These are phyloP conservation scores for Pantherophis alleghaniensis DNA, from an alignment of 2,797 vertebrate species.

Conservation along the genomic window DNA sequence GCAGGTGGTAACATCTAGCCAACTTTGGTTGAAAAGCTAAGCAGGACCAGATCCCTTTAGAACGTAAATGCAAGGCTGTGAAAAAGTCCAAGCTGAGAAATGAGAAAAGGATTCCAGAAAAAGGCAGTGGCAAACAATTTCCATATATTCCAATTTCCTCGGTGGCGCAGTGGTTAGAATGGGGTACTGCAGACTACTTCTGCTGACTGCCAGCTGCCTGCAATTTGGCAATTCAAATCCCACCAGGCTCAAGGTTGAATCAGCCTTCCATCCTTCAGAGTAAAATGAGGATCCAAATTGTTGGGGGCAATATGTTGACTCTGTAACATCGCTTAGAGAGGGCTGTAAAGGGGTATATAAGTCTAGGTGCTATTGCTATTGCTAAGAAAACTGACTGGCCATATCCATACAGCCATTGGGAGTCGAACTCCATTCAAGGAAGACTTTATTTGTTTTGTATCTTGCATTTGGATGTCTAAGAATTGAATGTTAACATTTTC, in stretches of 20 bases:
- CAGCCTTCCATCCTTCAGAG: no score
- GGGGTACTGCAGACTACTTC: no score
- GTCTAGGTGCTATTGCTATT: no score
- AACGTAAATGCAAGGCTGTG: neutral
- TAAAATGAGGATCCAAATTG: no score
- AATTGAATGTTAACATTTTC: neutral
- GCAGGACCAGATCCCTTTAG: neutral
- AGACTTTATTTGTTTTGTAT: neutral
- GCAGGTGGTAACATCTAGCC: neutral
- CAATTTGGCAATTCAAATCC: no score
- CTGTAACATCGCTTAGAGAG: no score
- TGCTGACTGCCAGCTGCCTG: no score
- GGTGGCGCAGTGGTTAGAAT: no score
- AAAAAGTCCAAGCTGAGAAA: neutral
- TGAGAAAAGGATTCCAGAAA: neutral
- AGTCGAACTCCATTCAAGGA: neutral
- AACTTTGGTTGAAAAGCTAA: neutral
- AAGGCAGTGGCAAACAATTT: neutral
- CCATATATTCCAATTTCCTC: neutral
- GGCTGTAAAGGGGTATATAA: no score
- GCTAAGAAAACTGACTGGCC: neutral
- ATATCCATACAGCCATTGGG: neutral
- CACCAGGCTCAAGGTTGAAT: no score
- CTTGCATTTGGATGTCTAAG: neutral
- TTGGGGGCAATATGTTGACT: no score